A percentile compares a stretch with the other conserved stretches of the same genome.
phyloP scores from a whole-genome alignment of 2,888 invertebrate species.

The Trichogramma dendrolimi region DNA sequence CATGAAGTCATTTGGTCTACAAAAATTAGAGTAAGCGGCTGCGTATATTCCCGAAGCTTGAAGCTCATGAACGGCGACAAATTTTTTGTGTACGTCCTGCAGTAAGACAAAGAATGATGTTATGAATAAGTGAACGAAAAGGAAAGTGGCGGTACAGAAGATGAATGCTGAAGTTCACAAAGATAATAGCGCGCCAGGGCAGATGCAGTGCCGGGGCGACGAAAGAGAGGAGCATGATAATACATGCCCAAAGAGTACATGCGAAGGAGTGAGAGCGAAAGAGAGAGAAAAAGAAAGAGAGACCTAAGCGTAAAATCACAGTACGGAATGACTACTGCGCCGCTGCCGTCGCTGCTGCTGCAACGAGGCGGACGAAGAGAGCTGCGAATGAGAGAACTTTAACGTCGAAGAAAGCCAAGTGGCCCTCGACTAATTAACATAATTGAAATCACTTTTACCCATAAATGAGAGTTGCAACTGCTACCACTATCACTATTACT shows the following conservation, averaged over 20 bases:
- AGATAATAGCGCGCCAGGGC: neutral
- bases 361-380: slow-evolving; percentile 23
- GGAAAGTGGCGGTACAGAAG: neutral
- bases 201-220: neutral
- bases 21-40: no score
- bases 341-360: slow-evolving; percentile 19
- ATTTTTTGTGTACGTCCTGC: no score
- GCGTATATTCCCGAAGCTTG: no score
- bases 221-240: neutral
- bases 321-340: slow-evolving; percentile 1
- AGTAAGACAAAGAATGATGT: neutral
- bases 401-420: slow-evolving; percentile 32
- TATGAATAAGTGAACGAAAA: slow-evolving; percentile 5
- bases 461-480: slow-evolving; percentile 34
- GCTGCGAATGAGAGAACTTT: slow-evolving; percentile 40
- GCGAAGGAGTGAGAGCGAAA: slow-evolving; percentile 10
- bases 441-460: slow-evolving; percentile 43
- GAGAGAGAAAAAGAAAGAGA: slow-evolving; percentile 17
- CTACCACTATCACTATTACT: slow-evolving; percentile 10
- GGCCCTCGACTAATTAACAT: slow-evolving; percentile 42
- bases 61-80: no score
- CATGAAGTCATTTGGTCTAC: no score
- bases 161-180: neutral
- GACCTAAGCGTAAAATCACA: slow-evolving; percentile 13
- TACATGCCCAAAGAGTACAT: slow-evolving; percentile 1